Percentiles rank a stretch among this genome's conserved stretches.
Conservation (phyloP, 2,113 vertebrate species). For the Lepisosteus oculatus region DNA sequence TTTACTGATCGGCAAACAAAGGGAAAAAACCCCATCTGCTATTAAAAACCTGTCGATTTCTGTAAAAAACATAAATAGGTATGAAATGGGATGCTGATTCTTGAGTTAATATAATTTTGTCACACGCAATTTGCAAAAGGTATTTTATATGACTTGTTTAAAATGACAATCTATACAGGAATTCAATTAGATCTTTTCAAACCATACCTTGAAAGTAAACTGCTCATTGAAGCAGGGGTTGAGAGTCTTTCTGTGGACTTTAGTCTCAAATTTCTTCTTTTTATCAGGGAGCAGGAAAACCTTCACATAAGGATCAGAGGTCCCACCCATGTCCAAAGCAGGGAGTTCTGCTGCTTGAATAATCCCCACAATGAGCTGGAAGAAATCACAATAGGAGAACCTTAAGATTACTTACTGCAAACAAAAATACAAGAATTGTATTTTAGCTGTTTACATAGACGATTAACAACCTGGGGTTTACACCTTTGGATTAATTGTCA, state of each 20-base stretch:
- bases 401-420: not conserved
- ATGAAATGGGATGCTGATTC: no score
- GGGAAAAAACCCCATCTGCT: no score
- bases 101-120: no score
- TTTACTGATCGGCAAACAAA: no score
- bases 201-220: constrained; percentile 79
- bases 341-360: constrained; percentile 78
- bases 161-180: no score
- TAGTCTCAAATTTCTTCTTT: constrained; percentile 81
- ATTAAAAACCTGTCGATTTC: no score
- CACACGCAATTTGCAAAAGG: no score
- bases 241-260: constrained; percentile 79
- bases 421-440: not conserved
- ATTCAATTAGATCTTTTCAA: no score
- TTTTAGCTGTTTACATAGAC: no score
- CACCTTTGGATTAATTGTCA: not conserved
- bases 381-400: constrained; percentile 25
- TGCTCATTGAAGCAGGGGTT: constrained; percentile 81
- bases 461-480: not conserved
- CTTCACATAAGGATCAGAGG: constrained; percentile 78
- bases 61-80: no score
- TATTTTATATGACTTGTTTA: no score
- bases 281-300: constrained; percentile 77
- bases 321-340: constrained; percentile 79
- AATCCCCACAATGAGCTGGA: constrained; percentile 77